A percentile compares a stretch with the other conserved stretches of the same genome.
phyloP scores from a whole-genome alignment of 2,888 invertebrate genomes.

The Stenotaenia linearis region DNA sequence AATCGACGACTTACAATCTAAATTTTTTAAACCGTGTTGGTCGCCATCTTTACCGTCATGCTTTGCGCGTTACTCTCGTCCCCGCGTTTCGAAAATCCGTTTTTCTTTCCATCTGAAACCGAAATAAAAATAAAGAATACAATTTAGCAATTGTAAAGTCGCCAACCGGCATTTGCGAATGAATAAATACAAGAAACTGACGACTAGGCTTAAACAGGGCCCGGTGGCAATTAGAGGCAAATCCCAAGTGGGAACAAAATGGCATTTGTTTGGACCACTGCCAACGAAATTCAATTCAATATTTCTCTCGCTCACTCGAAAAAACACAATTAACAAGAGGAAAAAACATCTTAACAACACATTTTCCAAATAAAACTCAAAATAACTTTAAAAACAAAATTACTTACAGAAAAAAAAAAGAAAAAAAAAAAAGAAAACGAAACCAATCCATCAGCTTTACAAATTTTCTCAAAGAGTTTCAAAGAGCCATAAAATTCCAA shows the following conservation, averaged over 20 bases:
- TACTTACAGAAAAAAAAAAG: too few relatives aligned
- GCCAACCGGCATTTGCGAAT: not conserved
- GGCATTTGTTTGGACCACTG: not conserved
- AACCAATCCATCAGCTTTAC: not conserved
- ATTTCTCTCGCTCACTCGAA: not conserved
- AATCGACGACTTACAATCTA: too few relatives aligned
- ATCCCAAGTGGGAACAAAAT: not conserved
- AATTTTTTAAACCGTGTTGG: too few relatives aligned
- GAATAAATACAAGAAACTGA: not conserved
- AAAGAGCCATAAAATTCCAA: not conserved
- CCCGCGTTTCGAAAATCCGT: too few relatives aligned
- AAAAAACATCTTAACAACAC: not conserved
- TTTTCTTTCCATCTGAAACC: too few relatives aligned
- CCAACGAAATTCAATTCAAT: not conserved
- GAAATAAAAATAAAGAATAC: not conserved
- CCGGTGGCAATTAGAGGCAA: not conserved
- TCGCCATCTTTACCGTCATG: too few relatives aligned
- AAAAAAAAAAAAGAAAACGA: too few relatives aligned
- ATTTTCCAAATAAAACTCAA: too few relatives aligned
- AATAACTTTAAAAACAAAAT: too few relatives aligned
- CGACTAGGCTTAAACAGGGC: not conserved
- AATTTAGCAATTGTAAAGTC: not conserved
- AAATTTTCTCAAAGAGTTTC: not conserved
- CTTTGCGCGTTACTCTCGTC: too few relatives aligned
- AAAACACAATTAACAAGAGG: too few relatives aligned